Evolutionary conservation across 2,797 vertebrate species (phyloP).

Genomic region (Sebastes aleutianus): DNA sequence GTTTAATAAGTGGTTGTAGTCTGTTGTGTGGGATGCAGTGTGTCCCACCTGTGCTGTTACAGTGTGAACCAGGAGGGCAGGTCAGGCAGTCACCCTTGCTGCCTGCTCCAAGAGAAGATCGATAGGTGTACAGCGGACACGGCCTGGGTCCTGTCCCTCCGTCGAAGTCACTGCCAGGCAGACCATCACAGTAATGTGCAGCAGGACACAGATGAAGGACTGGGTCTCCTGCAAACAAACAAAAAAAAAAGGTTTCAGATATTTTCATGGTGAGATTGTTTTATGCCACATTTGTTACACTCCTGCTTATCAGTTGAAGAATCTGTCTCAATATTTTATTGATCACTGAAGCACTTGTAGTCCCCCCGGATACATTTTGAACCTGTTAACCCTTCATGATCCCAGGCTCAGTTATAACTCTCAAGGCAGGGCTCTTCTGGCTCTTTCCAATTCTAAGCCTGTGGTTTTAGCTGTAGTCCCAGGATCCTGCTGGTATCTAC

Average conservation of each 20-base stretch:
- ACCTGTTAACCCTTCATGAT: background rate
- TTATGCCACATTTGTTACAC: background rate
- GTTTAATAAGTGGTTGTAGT: background rate
- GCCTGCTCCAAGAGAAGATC: constrained; percentile 78
- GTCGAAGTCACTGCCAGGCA: constrained; percentile 63
- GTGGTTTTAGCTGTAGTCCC: background rate
- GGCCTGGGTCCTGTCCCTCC: constrained; percentile 75
- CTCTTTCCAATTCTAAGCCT: background rate
- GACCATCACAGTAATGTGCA: constrained; percentile 88
- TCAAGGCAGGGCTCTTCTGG: background rate
- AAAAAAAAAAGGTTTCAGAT: background rate
- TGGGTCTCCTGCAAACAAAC: constrained; percentile 78
- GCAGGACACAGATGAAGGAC: constrained; percentile 80
- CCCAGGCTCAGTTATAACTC: background rate
- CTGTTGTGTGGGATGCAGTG: background rate
- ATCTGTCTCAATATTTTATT: background rate
- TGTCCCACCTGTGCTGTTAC: constrained; percentile 83
- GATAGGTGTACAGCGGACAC: constrained; percentile 87
- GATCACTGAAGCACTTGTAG: background rate
- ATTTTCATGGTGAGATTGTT: background rate
- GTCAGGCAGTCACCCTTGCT: constrained; percentile 83
- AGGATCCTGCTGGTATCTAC: background rate
- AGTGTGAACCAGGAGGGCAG: constrained; percentile 86
- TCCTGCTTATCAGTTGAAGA: background rate
- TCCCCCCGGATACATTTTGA: background rate